Evolutionary conservation across 2,888 invertebrate species (phyloP).

Genomic region (Cantharis lateralis): DNA sequence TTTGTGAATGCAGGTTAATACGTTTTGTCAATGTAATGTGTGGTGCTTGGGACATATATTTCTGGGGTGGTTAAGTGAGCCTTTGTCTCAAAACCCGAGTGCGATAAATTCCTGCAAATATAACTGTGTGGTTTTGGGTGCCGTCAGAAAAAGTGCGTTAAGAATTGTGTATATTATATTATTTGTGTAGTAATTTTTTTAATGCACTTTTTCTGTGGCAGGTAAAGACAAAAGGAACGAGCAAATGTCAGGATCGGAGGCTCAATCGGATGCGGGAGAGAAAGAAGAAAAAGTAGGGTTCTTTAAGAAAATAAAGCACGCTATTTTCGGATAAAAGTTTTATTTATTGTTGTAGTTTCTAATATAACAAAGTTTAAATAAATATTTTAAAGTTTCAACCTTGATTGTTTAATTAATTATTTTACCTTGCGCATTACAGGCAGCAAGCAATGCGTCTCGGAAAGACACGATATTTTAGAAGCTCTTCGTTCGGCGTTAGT

Average conservation of each 20-base stretch:
- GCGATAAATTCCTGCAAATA: neutral
- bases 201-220: conserved; percentile 45
- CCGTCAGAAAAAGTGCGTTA: conserved; percentile 38
- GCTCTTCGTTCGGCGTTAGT: conserved; percentile 65
- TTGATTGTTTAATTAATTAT: conserved; percentile 6
- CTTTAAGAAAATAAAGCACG: conserved; percentile 64
- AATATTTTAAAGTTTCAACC: neutral
- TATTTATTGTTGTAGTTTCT: neutral
- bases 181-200: conserved; percentile 5
- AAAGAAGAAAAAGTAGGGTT: conserved; percentile 57
- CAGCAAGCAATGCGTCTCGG: conserved; percentile 65
- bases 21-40: too few relatives aligned
- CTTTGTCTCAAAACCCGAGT: neutral
- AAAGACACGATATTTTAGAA: conserved; percentile 64
- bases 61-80: neutral
- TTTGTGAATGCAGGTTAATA: too few relatives aligned
- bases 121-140: neutral
- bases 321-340: conserved; percentile 61
- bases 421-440: conserved; percentile 57
- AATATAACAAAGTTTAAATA: neutral
- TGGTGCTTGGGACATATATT: too few relatives aligned
- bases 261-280: conserved; percentile 57
- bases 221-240: conserved; percentile 51
- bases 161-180: conserved; percentile 11
- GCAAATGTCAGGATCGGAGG: conserved; percentile 58